Base-by-base conservation (phyloP, 2,113 vertebrate species). In the Cynoglossus semilaevis region DNA sequence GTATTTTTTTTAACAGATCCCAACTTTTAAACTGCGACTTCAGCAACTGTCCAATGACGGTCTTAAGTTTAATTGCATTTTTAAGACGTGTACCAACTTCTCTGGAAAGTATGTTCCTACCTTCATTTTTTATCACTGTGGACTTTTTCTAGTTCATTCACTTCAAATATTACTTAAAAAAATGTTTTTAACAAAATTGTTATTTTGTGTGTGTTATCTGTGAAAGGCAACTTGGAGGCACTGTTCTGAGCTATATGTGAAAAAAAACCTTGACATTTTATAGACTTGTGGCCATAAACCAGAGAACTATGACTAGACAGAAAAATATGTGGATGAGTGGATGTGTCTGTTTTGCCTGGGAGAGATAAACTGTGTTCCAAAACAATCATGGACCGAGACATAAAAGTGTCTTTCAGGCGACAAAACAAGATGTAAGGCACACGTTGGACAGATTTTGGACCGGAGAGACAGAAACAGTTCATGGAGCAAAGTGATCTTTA, bases 351-450 rank as follows among this genome's bases (percentile, higher is more conserved):
- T 19, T 19, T 47, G 17, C 45, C 45, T 49, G 47, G 14, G 22
- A n/a, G 47, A 34, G 29, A 49, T 49, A 29, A 49, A 49, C 47
- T 8, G 47, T n/a, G 19, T 49, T 19, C 8, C 47, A 19, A 29
- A 48, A 29, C 13, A 48, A 48, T 22, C 14, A 29, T 14, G 19
- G 7, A 19, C 46, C 11, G 10, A 12, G 46, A 7, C 18, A 13
- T 8, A 48, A 19, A 29, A 46, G 57, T 13, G 48, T 67, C 36
- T 29, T 62, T 52, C 36, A 48, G 48, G 49, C 53, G 9, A 12
- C 37, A 41, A 19, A 16, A 50, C 35, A 40, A 41, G 13, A 48
- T 4, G 22, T 53, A 10, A 63, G 53, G 34, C 10, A 56, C 15
- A 15, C 16, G 10, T 44, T 37, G 17, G 15, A 43, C 36, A 19